Evolutionary conservation across 1,140 invertebrate species (phyloP).

Genomic region (Reticulitermes speratus): DNA sequence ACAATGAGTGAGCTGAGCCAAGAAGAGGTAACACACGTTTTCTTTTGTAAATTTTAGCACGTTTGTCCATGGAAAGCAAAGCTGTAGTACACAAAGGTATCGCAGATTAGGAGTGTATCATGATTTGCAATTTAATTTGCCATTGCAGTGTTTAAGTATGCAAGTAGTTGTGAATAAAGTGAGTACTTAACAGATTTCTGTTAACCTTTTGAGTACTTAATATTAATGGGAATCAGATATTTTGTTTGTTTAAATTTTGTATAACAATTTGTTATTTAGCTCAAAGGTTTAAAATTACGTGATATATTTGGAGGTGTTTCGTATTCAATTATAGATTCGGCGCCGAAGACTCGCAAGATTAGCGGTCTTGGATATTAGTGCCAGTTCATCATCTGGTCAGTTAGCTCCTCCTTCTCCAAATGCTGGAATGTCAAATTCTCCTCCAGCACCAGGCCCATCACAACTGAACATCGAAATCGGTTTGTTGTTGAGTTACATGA

Average conservation of each 20-base stretch:
- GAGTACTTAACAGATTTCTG: no score
- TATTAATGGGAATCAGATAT: no score
- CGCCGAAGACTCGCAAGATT: constrained; percentile 65
- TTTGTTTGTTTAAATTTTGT: no score
- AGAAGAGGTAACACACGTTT: constrained; percentile 63
- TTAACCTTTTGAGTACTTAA: no score
- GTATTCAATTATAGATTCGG: constrained; percentile 57
- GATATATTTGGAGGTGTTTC: no score
- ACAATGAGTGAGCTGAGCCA: constrained; percentile 71
- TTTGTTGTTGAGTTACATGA: background rate
- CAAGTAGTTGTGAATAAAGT: constrained; percentile 18
- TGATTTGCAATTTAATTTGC: constrained; percentile 30
- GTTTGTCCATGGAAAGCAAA: background rate
- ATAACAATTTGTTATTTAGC: no score
- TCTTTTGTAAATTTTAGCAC: background rate
- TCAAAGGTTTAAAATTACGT: no score
- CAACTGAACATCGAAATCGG: constrained; percentile 9
- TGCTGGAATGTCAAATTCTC: constrained; percentile 26
- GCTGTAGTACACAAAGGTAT: constrained; percentile 2
- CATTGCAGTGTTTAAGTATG: constrained; percentile 18
- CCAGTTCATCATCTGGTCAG: constrained; percentile 39
- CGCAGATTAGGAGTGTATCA: constrained; percentile 32
- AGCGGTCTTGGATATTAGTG: constrained; percentile 51
- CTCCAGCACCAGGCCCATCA: constrained; percentile 24
- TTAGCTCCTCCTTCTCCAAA: constrained; percentile 35